Evolutionary conservation across 2,888 invertebrate genomes (phyloP), one percentile per base, ranked within the genome.

Genomic region (Malacosoma neustria): DNA sequence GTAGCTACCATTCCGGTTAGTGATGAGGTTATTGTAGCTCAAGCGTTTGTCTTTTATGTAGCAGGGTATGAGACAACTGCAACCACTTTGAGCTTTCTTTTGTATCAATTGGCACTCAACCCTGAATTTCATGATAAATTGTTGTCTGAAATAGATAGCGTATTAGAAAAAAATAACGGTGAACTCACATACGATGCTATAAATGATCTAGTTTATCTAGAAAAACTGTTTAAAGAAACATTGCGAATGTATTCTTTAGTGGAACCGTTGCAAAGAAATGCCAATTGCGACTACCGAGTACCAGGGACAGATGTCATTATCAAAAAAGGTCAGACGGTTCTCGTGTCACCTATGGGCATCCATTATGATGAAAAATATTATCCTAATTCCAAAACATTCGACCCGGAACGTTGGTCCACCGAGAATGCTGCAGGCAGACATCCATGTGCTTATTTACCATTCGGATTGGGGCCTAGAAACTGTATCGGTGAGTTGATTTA

Each of bases 51-150:
- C 11, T 82, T 86, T 46, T 82, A 76, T 39, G 55, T 61, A 1
- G 87, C 70, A 5, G 85, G 85, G 0, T 85, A 73, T 43, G 85
- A 84, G 44, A 82, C 84, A 1, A 74, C 71, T 30, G 72, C 85
- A 0, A 69, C 75, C 0, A 70, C 76, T 0, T 58, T 82, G 44
- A 42, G 70, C 0, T 79, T 66, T 33, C 42, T 70, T 29, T 41
- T 74, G 6, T 72, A 73, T 39, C 57, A 72, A 41, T 42, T 85
- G 7, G 76, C 81, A 1, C 32, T 50, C 2, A 62, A 82, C 45
- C 69, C 60, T 9, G 55, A 73, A 1, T 44, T 82, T 0, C 85
- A 86, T 51, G 58, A 64, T 0, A 74, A 63, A 48, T 32, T 77
- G 2, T 41, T 48, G 3, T 41, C 40, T 12, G 66, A 72, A 51